These are phyloP conservation scores for Microctonus aethiopoides DNA, from an alignment of 2,888 invertebrate genomes.

Conservation along the genomic window DNA sequence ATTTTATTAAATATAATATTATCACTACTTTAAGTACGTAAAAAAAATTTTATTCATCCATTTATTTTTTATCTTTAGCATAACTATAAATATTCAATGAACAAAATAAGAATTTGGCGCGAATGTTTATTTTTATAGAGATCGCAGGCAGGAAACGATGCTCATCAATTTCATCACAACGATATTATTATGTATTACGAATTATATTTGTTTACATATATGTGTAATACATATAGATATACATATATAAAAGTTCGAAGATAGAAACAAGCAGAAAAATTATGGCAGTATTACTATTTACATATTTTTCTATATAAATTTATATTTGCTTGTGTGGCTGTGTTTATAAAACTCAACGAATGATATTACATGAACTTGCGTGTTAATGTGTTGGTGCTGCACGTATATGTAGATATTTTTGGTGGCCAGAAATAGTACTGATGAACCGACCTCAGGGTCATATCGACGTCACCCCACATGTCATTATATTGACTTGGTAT, in stretches of 20 bases:
- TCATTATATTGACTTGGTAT: conserved; percentile 25
- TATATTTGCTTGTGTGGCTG: neutral
- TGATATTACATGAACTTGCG: neutral
- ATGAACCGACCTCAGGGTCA: conserved; percentile 45
- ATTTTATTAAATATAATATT: too few species aligned
- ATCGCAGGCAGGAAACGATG: conserved; percentile 20
- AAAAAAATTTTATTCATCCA: too few species aligned
- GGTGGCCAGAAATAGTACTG: conserved; percentile 46
- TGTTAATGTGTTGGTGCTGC: neutral
- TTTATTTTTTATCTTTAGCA: neutral
- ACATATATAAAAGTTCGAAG: too few species aligned
- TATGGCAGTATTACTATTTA: neutral
- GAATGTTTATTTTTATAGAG: neutral
- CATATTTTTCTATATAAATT: neutral
- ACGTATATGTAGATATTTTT: conserved; percentile 20
- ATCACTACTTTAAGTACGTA: too few species aligned
- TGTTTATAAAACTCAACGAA: neutral
- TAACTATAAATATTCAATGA: neutral
- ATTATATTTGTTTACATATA: neutral
- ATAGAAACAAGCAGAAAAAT: conserved; percentile 4
- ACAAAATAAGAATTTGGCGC: neutral
- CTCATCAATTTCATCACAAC: conserved; percentile 13
- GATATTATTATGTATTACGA: neutral
- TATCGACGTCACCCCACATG: conserved; percentile 44
- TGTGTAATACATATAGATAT: too few species aligned